Conservation (phyloP, 2,113 vertebrate genomes). For the Puntigrus tetrazona region DNA sequence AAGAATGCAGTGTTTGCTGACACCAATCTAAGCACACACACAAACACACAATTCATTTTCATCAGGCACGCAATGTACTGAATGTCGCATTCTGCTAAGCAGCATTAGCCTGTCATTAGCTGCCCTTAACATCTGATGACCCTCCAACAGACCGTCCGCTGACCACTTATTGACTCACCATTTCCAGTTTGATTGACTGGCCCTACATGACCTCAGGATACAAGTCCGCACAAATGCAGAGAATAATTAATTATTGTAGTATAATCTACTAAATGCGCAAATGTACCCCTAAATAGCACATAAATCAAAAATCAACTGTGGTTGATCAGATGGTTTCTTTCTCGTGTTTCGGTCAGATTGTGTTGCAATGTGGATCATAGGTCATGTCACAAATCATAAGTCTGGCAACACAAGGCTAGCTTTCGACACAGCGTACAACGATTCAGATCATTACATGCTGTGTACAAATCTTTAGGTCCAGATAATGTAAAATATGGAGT, state of each 20-base stretch:
- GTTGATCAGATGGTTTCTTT: background rate
- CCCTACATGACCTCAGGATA: background rate
- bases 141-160: background rate
- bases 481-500: background rate
- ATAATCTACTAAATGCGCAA: background rate
- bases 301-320: background rate
- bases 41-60: background rate
- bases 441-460: background rate
- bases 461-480: background rate
- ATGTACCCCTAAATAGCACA: background rate
- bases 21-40: slow-evolving; percentile 28
- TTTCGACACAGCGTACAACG: background rate
- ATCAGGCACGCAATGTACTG: slow-evolving; percentile 5
- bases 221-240: background rate
- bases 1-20: slow-evolving; percentile 34
- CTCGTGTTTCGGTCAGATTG: background rate
- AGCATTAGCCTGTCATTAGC: background rate
- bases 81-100: slow-evolving; percentile 34
- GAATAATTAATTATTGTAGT: background rate
- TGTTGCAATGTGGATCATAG: background rate
- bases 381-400: background rate
- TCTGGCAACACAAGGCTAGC: background rate
- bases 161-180: background rate
- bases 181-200: background rate
- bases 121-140: background rate